Conservation (phyloP, 1,140 invertebrate genomes). For the Oscheius sp. region DNA sequence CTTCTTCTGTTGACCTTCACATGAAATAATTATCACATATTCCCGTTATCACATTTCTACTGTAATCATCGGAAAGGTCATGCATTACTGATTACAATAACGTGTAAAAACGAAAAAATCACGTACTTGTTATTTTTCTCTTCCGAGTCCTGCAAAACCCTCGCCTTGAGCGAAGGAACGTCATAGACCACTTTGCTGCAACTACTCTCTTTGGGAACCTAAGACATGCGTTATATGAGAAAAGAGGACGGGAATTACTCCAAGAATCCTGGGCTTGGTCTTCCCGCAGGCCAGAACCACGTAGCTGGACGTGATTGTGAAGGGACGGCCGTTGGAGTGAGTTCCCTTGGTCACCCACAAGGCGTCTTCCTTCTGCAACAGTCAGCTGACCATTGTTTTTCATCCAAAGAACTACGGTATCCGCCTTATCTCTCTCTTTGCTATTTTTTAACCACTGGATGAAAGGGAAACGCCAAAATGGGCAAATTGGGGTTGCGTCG, state of each 20-base stretch:
- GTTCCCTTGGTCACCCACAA: constrained; percentile 16
- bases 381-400: not conserved
- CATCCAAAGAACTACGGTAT: not conserved
- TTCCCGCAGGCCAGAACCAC: constrained; percentile 31
- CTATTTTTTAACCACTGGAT: not conserved
- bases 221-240: constrained; percentile 1
- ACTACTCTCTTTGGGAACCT: constrained; percentile 36
- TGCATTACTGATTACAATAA: not conserved
- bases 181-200: constrained; percentile 46
- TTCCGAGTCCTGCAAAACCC: not conserved
- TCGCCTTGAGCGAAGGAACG: constrained; percentile 36
- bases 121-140: not conserved
- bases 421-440: not conserved
- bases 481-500: too few relatives aligned
- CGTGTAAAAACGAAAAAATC: not conserved
- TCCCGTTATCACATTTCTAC: too few relatives aligned
- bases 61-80: too few relatives aligned
- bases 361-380: constrained; percentile 14
- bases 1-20: too few relatives aligned
- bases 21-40: too few relatives aligned
- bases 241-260: constrained; percentile 3
- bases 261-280: constrained; percentile 5
- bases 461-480: not conserved
- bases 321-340: constrained; percentile 25
- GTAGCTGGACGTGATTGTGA: not conserved